Evolutionary conservation across 2,888 invertebrate genomes (phyloP).

Genomic region (Watsonalla cultraria): DNA sequence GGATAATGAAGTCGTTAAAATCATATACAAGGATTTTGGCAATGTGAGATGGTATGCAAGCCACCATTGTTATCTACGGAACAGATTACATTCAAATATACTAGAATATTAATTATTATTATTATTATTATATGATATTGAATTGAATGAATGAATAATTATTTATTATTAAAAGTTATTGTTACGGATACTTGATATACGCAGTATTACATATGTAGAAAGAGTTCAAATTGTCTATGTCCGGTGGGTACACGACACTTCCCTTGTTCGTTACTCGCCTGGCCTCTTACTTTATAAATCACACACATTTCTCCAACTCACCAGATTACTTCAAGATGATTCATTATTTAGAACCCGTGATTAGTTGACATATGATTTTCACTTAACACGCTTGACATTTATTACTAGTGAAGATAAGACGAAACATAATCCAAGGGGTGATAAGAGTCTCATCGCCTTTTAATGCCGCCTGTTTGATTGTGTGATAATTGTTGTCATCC

Average conservation of each 20-base stretch:
- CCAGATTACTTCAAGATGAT: too few relatives aligned
- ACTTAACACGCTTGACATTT: too few relatives aligned
- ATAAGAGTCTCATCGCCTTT: too few relatives aligned
- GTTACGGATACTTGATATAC: constrained; percentile 9
- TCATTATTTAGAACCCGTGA: too few relatives aligned
- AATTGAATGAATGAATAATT: constrained; percentile 23
- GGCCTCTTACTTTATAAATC: background rate
- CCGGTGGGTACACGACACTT: constrained; percentile 31
- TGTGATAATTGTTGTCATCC: too few relatives aligned
- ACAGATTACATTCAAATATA: constrained; percentile 31
- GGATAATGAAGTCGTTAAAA: constrained; percentile 57
- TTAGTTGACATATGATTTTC: too few relatives aligned
- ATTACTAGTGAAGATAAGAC: too few relatives aligned
- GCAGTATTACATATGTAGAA: constrained; percentile 6
- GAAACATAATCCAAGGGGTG: too few relatives aligned
- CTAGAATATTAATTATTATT: constrained; percentile 34
- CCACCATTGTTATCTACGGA: constrained; percentile 49
- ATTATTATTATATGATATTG: constrained; percentile 8
- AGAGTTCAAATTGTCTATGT: constrained; percentile 20
- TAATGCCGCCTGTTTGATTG: too few relatives aligned
- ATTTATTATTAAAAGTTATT: constrained; percentile 8
- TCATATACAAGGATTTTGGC: constrained; percentile 55
- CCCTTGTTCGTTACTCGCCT: constrained; percentile 13
- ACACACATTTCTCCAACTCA: too few relatives aligned
- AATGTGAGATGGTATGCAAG: constrained; percentile 45